Conservation (phyloP, 2,888 invertebrate genomes). For the Steinernema scapterisci region DNA sequence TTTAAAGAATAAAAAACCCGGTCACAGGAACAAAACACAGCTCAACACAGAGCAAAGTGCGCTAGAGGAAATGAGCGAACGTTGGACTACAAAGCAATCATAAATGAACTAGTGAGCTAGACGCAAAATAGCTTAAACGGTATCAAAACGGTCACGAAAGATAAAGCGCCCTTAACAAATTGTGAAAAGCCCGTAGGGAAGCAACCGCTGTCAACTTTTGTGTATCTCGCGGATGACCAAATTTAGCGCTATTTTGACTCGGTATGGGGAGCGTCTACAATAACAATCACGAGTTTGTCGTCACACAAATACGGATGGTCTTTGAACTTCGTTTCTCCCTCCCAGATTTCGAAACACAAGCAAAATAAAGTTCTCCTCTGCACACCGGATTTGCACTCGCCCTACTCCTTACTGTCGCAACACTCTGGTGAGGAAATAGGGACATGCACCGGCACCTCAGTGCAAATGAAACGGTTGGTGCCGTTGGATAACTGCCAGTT, state of each 20-base stretch:
- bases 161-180: background rate
- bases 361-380: background rate
- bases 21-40: slow-evolving; percentile 20
- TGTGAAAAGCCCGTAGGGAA: background rate
- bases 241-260: slow-evolving; percentile 11
- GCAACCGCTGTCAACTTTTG: background rate
- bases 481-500: slow-evolving; percentile 27
- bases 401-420: background rate
- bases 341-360: background rate
- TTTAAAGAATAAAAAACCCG: background rate
- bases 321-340: background rate
- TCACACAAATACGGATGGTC: slow-evolving; percentile 8
- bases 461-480: slow-evolving; percentile 29
- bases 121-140: background rate
- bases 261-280: slow-evolving; percentile 2
- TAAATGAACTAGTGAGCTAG: background rate
- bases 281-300: slow-evolving; percentile 18
- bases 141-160: too few relatives aligned
- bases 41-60: background rate
- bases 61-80: background rate
- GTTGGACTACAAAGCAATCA: background rate
- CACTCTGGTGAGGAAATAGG: background rate
- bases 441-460: background rate
- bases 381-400: background rate
- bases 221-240: background rate